phyloP scores from a whole-genome alignment of 2,113 vertebrate species.

The Machaerirhynchus nigripectus region DNA sequence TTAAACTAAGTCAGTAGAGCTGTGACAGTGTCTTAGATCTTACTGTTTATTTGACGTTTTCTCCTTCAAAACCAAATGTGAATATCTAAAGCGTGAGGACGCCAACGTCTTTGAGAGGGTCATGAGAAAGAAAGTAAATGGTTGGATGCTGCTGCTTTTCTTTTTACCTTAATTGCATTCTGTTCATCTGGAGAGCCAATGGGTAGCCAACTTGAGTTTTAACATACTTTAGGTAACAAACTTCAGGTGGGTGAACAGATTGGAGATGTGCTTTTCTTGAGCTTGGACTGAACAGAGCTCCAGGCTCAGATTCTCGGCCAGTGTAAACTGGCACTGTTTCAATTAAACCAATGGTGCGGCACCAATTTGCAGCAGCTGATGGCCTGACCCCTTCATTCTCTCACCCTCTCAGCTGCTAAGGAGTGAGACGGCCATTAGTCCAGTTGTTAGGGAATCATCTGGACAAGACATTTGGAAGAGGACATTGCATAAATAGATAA shows the following conservation, averaged over 20 bases:
- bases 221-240: background rate
- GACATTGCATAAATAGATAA: background rate
- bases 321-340: slow-evolving; percentile 22
- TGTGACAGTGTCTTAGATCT: background rate
- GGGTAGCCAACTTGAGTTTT: background rate
- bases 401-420: slow-evolving; percentile 41
- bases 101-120: background rate
- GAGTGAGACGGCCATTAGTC: slow-evolving; percentile 68
- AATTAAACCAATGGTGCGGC: slow-evolving; percentile 33
- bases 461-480: slow-evolving; percentile 57
- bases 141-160: background rate
- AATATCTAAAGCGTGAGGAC: background rate
- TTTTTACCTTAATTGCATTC: background rate
- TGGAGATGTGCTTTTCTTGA: slow-evolving; percentile 5
- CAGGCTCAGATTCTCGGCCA: background rate
- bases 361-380: slow-evolving; percentile 52
- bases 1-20: background rate
- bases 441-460: slow-evolving; percentile 68
- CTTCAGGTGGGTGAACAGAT: background rate
- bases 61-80: background rate
- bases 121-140: background rate
- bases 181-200: background rate
- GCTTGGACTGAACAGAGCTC: background rate
- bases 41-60: background rate
- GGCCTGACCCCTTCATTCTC: slow-evolving; percentile 28